A percentile compares a stretch with the other conserved stretches of the same genome.
Evolutionary conservation across 2,797 vertebrate species (phyloP).

Genomic region (Silurus aristotelis): DNA sequence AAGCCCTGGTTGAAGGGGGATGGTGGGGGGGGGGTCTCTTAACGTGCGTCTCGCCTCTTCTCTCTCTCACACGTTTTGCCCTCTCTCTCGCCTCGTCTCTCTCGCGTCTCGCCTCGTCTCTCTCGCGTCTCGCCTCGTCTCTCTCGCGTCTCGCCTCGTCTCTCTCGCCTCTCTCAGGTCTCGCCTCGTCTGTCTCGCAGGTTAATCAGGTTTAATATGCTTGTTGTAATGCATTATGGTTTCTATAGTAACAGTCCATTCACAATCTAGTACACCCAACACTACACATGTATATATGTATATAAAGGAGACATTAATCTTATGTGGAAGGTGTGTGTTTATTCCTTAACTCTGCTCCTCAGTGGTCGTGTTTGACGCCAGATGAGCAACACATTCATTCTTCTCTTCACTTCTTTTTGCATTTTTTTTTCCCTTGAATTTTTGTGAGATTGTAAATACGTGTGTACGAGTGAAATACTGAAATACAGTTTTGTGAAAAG

Average conservation of each 20-base stretch:
- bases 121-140: no score
- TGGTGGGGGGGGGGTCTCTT: no score
- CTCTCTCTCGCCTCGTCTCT: no score
- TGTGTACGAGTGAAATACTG: constrained; percentile 17
- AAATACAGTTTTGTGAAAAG: constrained; percentile 8
- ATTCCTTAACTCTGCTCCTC: constrained; percentile 69
- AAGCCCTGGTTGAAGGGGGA: no score
- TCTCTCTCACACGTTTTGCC: no score
- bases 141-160: no score
- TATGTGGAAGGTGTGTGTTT: not conserved
- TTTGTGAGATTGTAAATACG: constrained; percentile 69
- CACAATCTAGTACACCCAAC: no score
- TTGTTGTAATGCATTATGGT: no score
- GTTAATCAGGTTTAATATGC: not conserved
- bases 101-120: not conserved
- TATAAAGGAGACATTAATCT: not conserved
- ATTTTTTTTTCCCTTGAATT: constrained; percentile 46
- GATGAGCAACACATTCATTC: constrained; percentile 61
- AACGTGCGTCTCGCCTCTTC: no score
- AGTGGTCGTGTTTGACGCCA: constrained; percentile 83
- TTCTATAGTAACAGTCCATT: no score
- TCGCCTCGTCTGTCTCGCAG: not conserved
- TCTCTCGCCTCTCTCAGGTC: no score
- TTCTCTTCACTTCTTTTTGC: not conserved
- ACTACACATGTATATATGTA: not conserved